Evolutionary conservation across 2,113 vertebrate species (phyloP).

Genomic region (Phoxinus phoxinus): DNA sequence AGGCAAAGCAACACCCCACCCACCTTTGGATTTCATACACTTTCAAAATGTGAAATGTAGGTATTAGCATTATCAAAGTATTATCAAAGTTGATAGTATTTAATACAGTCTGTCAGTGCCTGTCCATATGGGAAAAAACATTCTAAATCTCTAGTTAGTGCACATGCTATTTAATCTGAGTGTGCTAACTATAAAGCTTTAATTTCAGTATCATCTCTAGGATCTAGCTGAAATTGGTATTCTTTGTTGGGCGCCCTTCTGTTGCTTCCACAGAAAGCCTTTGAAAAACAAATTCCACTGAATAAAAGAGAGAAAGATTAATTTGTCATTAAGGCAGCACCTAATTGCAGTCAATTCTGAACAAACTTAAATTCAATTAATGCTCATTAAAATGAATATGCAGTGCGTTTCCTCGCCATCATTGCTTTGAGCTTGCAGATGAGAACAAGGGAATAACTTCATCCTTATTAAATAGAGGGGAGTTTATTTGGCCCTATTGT

Average conservation of each 20-base stretch:
- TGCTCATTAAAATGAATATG: constrained; percentile 94
- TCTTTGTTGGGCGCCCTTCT: constrained; percentile 90
- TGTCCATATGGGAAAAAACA: constrained; percentile 82
- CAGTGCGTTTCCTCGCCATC: constrained; percentile 86
- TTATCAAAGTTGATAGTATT: constrained; percentile 79
- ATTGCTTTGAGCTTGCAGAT: constrained; percentile 89
- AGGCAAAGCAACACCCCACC: constrained; percentile 32
- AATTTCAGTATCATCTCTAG: constrained; percentile 88
- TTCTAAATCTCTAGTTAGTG: constrained; percentile 86
- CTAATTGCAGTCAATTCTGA: constrained; percentile 99
- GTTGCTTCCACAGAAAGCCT: constrained; percentile 91
- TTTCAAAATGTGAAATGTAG: constrained; percentile 72
- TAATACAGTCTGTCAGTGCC: constrained; percentile 87
- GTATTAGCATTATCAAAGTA: constrained; percentile 83
- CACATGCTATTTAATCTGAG: constrained; percentile 85
- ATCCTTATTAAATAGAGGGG: constrained; percentile 96
- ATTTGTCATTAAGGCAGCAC: constrained; percentile 98
- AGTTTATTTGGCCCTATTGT: constrained; percentile 93
- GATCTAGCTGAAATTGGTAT: constrained; percentile 94
- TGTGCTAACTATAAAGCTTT: constrained; percentile 89
- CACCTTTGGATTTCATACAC: constrained; percentile 53
- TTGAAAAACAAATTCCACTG: constrained; percentile 94
- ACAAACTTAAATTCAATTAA: constrained; percentile 99
- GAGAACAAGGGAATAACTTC: constrained; percentile 94
- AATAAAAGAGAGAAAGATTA: constrained; percentile 97